Percentiles rank a stretch among this genome's conserved stretches.
These are phyloP conservation scores for Sanderia malayensis DNA, from an alignment of 30 jellyfish, hydroid and myxozoan genomes.

Conservation along the genomic window DNA sequence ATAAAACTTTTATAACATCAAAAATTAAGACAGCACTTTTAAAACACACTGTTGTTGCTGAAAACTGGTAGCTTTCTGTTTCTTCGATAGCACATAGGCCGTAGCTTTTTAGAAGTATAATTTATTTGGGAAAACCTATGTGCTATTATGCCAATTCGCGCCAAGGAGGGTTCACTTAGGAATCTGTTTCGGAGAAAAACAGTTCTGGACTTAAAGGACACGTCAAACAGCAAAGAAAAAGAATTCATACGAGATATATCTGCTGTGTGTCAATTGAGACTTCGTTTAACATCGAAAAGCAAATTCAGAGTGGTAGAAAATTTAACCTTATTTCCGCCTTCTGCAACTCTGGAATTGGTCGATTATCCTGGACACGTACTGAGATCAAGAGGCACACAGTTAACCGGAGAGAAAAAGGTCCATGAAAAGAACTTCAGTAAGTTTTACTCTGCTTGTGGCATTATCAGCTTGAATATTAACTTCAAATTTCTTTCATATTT, in stretches of 20 bases:
- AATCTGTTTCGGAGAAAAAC: slow-evolving; percentile 18
- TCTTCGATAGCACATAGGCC: too few species aligned
- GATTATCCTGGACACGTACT: slow-evolving; percentile 67
- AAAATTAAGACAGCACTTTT: too few species aligned
- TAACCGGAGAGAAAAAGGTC: slow-evolving; percentile 47
- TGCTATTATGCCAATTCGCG: too few species aligned
- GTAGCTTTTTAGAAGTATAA: too few species aligned
- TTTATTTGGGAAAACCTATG: too few species aligned
- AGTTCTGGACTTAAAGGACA: slow-evolving; percentile 34
- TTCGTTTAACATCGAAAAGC: slow-evolving; percentile 45
- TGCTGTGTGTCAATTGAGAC: slow-evolving; percentile 34
- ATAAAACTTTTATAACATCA: background rate
- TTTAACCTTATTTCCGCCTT: slow-evolving; percentile 15
- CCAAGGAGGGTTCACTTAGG: too few species aligned
- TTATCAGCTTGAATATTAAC: too few species aligned
- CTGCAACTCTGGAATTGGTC: slow-evolving; percentile 39
- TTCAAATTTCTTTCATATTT: too few species aligned
- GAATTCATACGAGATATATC: slow-evolving; percentile 52
- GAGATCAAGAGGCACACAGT: slow-evolving; percentile 53
- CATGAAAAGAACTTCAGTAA: slow-evolving; percentile 45
- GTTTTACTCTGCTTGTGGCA: too few species aligned
- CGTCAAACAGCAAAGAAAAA: slow-evolving; percentile 39
- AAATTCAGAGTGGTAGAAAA: slow-evolving; percentile 51
- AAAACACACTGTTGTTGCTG: too few species aligned
- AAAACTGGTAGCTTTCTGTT: too few species aligned